Evolutionary conservation across 2,113 vertebrate species (phyloP).

Genomic region (Myiagra hebetior): DNA sequence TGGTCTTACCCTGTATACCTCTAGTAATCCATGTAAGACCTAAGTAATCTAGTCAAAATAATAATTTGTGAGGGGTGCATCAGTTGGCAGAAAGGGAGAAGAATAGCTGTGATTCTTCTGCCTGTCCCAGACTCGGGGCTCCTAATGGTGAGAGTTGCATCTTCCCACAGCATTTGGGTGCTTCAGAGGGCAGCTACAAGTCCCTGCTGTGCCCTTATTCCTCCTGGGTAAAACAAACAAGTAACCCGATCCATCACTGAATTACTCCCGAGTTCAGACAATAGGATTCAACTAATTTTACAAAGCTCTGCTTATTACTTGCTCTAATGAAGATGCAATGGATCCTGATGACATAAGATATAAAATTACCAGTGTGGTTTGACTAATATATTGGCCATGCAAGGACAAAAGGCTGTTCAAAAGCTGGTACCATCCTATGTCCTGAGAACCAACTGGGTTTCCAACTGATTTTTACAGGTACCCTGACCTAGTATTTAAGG

Average conservation of each 20-base stretch:
- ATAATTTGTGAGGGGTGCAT: background rate
- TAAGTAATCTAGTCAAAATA: background rate
- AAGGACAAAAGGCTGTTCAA: background rate
- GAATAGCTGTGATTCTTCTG: background rate
- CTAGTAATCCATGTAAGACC: background rate
- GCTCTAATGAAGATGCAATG: background rate
- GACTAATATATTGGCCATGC: background rate
- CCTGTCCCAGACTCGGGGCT: background rate
- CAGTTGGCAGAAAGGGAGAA: background rate
- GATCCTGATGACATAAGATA: background rate
- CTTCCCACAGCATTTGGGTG: fast-evolving
- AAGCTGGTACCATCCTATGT: background rate
- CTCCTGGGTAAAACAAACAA: background rate
- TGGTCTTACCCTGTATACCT: background rate
- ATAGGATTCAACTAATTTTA: background rate
- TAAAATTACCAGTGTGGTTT: background rate
- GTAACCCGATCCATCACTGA: background rate
- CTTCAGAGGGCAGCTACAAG: background rate
- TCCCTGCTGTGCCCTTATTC: background rate
- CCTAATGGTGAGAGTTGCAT: background rate
- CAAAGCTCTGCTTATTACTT: background rate
- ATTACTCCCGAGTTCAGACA: background rate
- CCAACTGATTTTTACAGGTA: background rate
- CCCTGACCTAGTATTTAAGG: background rate
- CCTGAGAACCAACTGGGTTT: background rate